Evolutionary conservation across 2,888 invertebrate genomes (phyloP).

Genomic region (Ichneumon xanthorius): DNA sequence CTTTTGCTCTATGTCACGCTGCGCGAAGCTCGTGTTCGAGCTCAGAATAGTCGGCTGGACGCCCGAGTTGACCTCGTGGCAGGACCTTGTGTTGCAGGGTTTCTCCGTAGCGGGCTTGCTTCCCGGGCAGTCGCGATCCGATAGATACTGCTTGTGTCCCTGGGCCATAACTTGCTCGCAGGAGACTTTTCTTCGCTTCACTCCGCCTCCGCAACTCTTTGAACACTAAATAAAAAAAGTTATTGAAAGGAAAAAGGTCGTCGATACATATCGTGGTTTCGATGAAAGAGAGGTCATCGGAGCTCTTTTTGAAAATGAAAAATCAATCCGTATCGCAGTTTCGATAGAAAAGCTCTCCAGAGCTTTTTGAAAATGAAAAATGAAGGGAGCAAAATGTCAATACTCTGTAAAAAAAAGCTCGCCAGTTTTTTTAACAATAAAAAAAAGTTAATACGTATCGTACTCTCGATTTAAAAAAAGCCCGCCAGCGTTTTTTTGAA

Average conservation of each 20-base stretch:
- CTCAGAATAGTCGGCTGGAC: conserved; percentile 91
- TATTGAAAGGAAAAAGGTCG: not conserved
- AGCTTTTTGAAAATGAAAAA: no score
- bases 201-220: conserved; percentile 96
- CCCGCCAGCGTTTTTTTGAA: no score
- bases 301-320: no score
- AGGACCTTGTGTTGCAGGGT: conserved; percentile 94
- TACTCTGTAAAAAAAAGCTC: no score
- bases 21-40: conserved; percentile 92
- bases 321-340: no score
- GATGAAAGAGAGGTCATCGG: no score
- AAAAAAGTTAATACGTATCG: not conserved
- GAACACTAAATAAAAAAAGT: conserved; percentile 89
- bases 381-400: no score
- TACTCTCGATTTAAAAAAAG: no score
- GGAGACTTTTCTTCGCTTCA: conserved; percentile 91
- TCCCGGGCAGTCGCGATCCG: conserved; percentile 90
- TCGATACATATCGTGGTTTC: no score
- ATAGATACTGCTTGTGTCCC: conserved; percentile 94
- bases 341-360: no score
- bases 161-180: conserved; percentile 98
- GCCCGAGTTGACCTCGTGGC: conserved; percentile 88
- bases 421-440: not conserved
- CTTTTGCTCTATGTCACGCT: conserved; percentile 92
- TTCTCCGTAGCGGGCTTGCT: conserved; percentile 92